Conservation (phyloP, 2,113 vertebrate species). For the Tachysurus vachellii region DNA sequence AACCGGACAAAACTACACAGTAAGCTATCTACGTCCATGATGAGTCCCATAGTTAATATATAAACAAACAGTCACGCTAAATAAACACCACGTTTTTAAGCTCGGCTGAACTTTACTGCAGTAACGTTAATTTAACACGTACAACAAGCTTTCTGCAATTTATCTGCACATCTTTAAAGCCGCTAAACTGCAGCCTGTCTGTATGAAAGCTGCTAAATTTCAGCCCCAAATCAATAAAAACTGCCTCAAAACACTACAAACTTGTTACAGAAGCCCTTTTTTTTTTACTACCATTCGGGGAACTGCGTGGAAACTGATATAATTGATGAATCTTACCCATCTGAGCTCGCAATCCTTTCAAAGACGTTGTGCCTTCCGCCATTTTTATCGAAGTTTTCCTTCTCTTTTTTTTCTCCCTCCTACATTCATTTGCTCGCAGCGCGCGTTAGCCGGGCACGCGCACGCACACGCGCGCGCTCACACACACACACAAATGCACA, state of each 20-base stretch:
- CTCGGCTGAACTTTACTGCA: background rate
- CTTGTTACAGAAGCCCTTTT: background rate
- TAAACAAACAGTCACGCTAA: background rate
- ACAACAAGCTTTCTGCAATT: background rate
- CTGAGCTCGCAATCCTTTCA: constrained; percentile 77
- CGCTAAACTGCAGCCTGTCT: constrained; percentile 38
- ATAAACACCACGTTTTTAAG: background rate
- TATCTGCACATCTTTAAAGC: constrained; percentile 12
- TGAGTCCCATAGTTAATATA: background rate
- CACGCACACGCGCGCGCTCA: constrained; percentile 31
- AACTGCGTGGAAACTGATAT: background rate
- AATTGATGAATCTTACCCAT: constrained; percentile 68
- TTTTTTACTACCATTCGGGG: accelerated
- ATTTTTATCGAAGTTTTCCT: constrained; percentile 74
- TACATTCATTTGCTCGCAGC: constrained; percentile 55
- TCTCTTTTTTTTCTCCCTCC: constrained; percentile 54
- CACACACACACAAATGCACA: no score
- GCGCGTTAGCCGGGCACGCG: constrained; percentile 69
- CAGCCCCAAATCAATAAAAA: background rate
- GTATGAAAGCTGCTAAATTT: constrained; percentile 24
- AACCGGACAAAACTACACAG: background rate
- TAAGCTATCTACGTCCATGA: background rate
- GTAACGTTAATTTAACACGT: background rate
- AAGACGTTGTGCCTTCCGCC: constrained; percentile 77
- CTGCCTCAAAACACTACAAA: background rate